Conservation (phyloP, 2,797 vertebrate species). For the Fringilla coelebs region DNA sequence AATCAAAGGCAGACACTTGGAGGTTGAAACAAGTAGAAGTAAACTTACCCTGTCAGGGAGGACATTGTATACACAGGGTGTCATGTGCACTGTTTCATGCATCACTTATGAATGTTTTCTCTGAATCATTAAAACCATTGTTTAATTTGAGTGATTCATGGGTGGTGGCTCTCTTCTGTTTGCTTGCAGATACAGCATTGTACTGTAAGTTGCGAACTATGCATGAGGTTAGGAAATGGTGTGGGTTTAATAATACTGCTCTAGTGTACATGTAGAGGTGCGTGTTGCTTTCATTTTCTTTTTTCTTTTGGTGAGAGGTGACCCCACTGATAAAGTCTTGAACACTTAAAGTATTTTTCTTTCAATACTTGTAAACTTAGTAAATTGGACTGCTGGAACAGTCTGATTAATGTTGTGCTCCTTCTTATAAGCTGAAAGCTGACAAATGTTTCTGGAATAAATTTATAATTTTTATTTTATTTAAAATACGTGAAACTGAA, state of each 20-base stretch:
- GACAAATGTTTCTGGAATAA: neutral
- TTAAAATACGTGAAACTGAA: neutral
- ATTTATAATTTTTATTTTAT: neutral
- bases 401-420: neutral
- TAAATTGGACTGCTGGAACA: neutral
- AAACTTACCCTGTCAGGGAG: neutral
- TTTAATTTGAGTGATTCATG: neutral
- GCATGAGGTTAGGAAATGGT: neutral
- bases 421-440: neutral
- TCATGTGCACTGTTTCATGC: neutral
- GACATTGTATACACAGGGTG: neutral
- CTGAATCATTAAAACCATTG: neutral
- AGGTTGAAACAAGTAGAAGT: neutral
- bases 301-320: neutral
- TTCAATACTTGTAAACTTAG: neutral
- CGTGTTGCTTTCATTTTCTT: neutral
- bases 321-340: neutral
- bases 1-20: neutral
- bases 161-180: neutral
- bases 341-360: neutral
- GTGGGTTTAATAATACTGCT: neutral
- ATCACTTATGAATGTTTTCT: neutral
- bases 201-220: neutral
- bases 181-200: neutral
- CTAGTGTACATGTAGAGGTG: too few relatives aligned